Evolutionary conservation across 2,113 vertebrate species (phyloP), one percentile per base, ranked within the genome.

Genomic region (Xiphophorus hellerii): DNA sequence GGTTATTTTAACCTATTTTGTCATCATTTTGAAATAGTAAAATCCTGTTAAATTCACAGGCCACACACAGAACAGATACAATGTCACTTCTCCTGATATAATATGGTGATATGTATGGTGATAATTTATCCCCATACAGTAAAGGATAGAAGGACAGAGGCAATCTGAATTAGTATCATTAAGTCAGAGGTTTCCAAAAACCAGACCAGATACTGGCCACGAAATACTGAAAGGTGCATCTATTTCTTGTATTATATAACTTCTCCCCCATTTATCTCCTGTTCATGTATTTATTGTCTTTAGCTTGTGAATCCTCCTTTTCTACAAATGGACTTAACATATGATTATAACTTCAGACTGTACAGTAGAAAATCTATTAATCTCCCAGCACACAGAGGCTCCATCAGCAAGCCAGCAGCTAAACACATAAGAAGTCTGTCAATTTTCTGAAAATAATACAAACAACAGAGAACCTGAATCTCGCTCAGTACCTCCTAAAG

Each of bases 401-500:
- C 58, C 69, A 60, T 63, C 37, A 33, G 39, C 33, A 60, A 62
- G 73, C 15, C 70, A 63, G 71, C 54, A 76, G 69, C 33, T 69
- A 83, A 84, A 84, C 76, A 58, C 64, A 54, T 62, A 27, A 37
- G 65, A 86, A 74, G 66, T 77, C 82, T 88, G 84, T 88, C 77
- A 86, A 83, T 88, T 77, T 84, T 83, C 79, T 14, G 62, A 35
- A 67, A 67, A 75, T 71, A 73, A 70, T 28, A 81, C 66, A 70
- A 76, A 81, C 63, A 78, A 78, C 74, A 70, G 33, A 84, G 73
- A 69, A 81, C 79, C 80, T 69, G 78, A 77, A 84, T 73, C 82
- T 81, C 64, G 84, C 71, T 82, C 71, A 35, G 80, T 30, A 81
- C 62, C 83, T 87, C 89, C 89, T 72, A 76, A 77, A 89, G 87